A percentile compares a stretch with the other conserved stretches of the same genome.
Evolutionary conservation across 2,797 vertebrate species (phyloP).

Genomic region (Arrhamphus sclerolepis): DNA sequence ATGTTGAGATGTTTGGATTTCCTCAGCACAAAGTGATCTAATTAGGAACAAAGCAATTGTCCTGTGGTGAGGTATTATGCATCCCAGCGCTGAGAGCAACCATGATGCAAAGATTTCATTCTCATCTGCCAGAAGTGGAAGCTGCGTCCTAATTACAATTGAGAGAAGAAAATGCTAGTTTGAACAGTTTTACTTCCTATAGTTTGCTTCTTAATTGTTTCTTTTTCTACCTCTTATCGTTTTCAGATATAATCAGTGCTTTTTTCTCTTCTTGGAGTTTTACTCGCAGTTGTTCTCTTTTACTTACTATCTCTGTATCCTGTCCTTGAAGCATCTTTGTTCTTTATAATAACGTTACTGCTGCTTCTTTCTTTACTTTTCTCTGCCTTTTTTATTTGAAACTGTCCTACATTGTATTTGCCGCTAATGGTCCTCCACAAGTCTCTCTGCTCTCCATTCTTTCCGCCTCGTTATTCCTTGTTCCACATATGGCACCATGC

Average conservation of each 20-base stretch:
- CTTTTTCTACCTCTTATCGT: background rate
- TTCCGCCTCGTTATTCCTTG: background rate
- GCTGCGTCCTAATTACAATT: slow-evolving; percentile 42
- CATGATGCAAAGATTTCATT: slow-evolving; percentile 68
- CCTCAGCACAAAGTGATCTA: slow-evolving; percentile 41
- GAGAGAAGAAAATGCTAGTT: background rate
- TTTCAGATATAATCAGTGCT: slow-evolving; percentile 4
- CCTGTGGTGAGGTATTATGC: slow-evolving; percentile 32
- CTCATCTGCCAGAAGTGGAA: slow-evolving; percentile 29
- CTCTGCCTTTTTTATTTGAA: background rate
- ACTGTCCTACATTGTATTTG: slow-evolving; percentile 1
- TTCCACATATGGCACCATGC: background rate
- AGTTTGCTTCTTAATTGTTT: slow-evolving; percentile 29
- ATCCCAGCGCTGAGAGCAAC: slow-evolving; percentile 43
- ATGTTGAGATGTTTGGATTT: slow-evolving; percentile 27
- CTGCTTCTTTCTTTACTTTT: background rate
- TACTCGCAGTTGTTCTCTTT: slow-evolving; percentile 3
- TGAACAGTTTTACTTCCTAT: slow-evolving; percentile 33
- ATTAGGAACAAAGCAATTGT: slow-evolving; percentile 57
- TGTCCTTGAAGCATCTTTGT: slow-evolving; percentile 3
- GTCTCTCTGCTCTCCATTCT: slow-evolving; percentile 6
- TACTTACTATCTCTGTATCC: background rate
- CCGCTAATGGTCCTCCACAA: slow-evolving; percentile 1
- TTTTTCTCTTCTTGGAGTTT: slow-evolving; percentile 6
- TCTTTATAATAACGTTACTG: background rate